Base-by-base conservation (phyloP, 2,888 invertebrate species). In the Sinotaia quadrata region DNA sequence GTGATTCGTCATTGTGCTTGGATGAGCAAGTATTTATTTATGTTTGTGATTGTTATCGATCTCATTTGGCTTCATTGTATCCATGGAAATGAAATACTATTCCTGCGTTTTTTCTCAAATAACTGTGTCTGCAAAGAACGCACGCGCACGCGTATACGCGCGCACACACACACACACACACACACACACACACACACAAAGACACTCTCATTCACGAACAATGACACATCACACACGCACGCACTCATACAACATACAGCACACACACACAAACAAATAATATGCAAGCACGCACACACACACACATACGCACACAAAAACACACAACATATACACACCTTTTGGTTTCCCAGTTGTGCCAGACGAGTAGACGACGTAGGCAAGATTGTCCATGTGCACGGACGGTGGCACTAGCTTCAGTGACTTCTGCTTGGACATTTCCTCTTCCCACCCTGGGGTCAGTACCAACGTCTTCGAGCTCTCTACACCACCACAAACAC, bases 261-360 rank as follows among this genome's bases (percentile, higher is more conserved):
- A 41, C 41, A 41, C 10, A 41, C 10, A 18, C 18, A 41, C 41
- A 41, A 41, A 8, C 8, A 41, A 12, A 18, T 41, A 12, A 12
- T 8, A 8, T 41, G 8, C 41, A 8, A 41, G 41, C 8, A 41
- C 41, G 41, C 41, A 41, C 18, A 12, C 5, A 31, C 21, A 18
- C 15, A 34, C 15, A n/a, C 3, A 24, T 0, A 7, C n/a, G 4
- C 29, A 7, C n/a, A 10, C 31, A 29, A 18, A 18, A 33, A 62
- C 37, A 34, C n/a, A 49, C 47, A 34, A 36, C 31, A 29, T 12
- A 21, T 27, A 51, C 59, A 60, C 71, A 86, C 89, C 89, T 83
- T 89, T 89, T 5, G 89, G 89, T 76, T 87, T 87, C 2, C 89
- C 89, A 4, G 89, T 89, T 10, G 89, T 89, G 2, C 89, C 89